These are phyloP conservation scores for Acronicta aceris DNA, from an alignment of 2,888 invertebrate species.

Conservation along the genomic window DNA sequence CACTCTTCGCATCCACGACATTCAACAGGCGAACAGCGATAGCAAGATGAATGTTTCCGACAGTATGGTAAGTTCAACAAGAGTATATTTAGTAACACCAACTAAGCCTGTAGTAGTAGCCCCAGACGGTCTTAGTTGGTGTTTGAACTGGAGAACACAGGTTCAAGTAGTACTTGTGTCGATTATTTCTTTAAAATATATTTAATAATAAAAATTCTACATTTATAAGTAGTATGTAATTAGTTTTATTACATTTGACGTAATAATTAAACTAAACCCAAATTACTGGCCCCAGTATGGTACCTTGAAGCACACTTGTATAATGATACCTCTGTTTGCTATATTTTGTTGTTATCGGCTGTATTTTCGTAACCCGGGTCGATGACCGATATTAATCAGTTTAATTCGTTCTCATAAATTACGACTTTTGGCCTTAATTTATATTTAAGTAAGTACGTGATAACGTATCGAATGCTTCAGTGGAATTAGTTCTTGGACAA, in stretches of 20 bases:
- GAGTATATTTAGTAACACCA: no score
- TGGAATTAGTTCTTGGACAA: neutral
- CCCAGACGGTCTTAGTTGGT: no score
- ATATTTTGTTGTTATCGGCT: neutral
- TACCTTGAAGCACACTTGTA: neutral
- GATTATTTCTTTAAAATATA: no score
- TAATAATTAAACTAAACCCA: no score
- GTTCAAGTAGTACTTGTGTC: no score
- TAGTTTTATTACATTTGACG: no score
- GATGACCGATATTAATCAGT: neutral
- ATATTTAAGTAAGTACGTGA: no score
- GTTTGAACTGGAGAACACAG: no score
- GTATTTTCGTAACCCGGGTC: neutral
- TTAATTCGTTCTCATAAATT: neutral
- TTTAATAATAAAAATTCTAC: no score
- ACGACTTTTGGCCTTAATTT: neutral
- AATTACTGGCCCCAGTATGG: neutral
- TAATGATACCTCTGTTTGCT: neutral
- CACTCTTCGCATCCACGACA: constrained; percentile 95
- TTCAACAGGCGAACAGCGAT: constrained; percentile 86
- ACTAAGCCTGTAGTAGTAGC: no score
- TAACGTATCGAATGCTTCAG: constrained; percentile 1
- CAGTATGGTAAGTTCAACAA: constrained; percentile 37
- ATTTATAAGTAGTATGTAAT: no score
- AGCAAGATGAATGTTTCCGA: constrained; percentile 58